Evolutionary conservation across 1,140 invertebrate species (phyloP).

Genomic region (Hylyphantes graminicola): DNA sequence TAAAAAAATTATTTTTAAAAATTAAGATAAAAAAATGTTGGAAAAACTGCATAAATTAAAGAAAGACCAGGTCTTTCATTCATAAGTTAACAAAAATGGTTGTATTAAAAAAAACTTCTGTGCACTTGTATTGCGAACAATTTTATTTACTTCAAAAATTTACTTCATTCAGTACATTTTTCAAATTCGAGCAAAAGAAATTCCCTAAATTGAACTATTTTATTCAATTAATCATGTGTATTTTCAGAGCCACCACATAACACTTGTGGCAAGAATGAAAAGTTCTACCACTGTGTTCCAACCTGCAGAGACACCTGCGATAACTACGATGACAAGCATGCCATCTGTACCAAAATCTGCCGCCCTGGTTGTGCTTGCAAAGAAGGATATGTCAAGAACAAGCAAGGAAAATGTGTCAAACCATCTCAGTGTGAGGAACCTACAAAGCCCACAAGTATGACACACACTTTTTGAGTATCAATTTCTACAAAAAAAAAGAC

Average conservation of each 20-base stretch:
- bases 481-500: no score
- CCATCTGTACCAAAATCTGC: background rate
- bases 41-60: no score
- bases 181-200: background rate
- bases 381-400: slow-evolving; percentile 27
- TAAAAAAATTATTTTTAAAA: no score
- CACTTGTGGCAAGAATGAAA: background rate
- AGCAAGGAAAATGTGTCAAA: slow-evolving; percentile 7
- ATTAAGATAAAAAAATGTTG: no score
- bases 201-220: background rate
- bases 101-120: no score
- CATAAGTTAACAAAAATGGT: no score
- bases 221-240: background rate
- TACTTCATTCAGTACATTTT: background rate
- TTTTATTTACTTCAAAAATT: background rate
- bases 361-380: slow-evolving; percentile 44
- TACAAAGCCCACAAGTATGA: background rate
- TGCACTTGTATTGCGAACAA: no score
- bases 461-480: no score
- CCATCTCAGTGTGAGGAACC: background rate
- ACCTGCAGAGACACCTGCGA: slow-evolving; percentile 13
- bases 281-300: slow-evolving; percentile 1
- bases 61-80: no score
- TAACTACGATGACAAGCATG: no score
- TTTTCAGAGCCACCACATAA: background rate